Base-by-base conservation (phyloP, 2,888 invertebrate species). In the Noctua fimbriata region DNA sequence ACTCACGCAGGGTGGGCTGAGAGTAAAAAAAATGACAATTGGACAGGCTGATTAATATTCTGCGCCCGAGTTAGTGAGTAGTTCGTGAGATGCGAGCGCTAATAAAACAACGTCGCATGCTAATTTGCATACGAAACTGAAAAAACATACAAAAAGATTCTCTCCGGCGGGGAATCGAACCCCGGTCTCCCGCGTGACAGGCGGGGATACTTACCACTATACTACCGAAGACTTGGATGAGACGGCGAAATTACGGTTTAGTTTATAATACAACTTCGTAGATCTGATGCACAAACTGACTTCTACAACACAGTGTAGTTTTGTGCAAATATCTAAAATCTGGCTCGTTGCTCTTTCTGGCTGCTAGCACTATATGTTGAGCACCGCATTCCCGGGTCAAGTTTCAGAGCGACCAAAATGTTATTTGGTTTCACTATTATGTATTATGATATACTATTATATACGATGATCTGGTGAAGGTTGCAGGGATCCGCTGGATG, bases 161-260 rank as follows among this genome's bases (percentile, higher is more conserved):
- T 89, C 89, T 90, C 90, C 90, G 90, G 90, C 89, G 90, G 89
- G 90, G 89, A 89, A 89, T 89, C 89, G 89, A 89, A 90, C 90
- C 89, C 90, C 89, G 89, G 90, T 89, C 97, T 97, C 97, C 96
- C 97, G 97, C 96, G 97, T 97, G 97, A 97, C 96, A 97, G 97
- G 97, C 97, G 96, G 97, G 97, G 96, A 96, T 96, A 96, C 96
- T 97, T 86, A 97, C 97, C 97, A 97, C 96, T 97, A 97, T 96
- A 97, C 96, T 96, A 96, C 96, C 96, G 96, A 96, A 94, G 96
- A 96, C 89, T 86, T 92, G 63, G 3, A 18, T 1, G 1, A 0
- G 0, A 0, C 0, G 0, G 3, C 16, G 36, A 83, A 83, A 71
- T 71, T 55, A 16, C 18, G 12, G 9, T 36, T 41, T 9, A 18